Base-by-base conservation (phyloP, 2,888 invertebrate species). In the Eudemis profundana region DNA sequence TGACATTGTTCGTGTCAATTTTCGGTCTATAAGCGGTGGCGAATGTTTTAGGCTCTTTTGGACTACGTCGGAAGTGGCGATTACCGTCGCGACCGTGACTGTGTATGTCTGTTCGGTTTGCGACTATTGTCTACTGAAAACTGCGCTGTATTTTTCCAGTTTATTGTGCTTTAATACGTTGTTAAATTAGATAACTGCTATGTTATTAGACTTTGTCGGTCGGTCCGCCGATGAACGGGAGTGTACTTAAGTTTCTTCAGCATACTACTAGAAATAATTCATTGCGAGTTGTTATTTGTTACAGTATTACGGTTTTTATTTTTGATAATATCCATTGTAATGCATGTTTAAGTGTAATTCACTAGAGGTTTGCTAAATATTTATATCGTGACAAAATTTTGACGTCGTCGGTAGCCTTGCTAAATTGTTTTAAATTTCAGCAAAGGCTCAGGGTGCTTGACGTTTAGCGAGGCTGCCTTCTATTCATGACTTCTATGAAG, bases 1-100 rank as follows among this genome's bases (percentile, higher is more conserved):
- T 63, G 56, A 57, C 42, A n/a, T n/a, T n/a, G 63, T 7, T 56
- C 56, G 56, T 19, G 59, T 60, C 59, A 60, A 65, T 65, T 65
- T 46, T 65, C 46, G 64, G 57, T 57, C 17, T 57, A n/a, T n/a
- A 57, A 53, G 46, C 38, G 59, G 17, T 50, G 47, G 19, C 10
- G 27, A 23, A 33, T 17, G 27, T 14, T 49, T 51, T 49, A 33
- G 47, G 40, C 40, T n/a, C 40, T 40, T 40, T n/a, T 14, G 15
- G 7, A 14, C 5, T 14, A 14, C 4, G n/a, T n/a, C 3, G 0
- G 15, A 40, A 1, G n/a, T 40, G 40, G n/a, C n/a, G n/a, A n/a
- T n/a, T n/a, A n/a, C n/a, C n/a, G n/a, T n/a, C 12, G 36, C 8
- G 2, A 2, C 2, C n/a, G 36, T 8, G 23, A 23, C 23, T 4